Evolutionary conservation across 2,113 vertebrate species (phyloP), one percentile per base, ranked within the genome.

Genomic region (Calyptommatus sinebrachiatus): DNA sequence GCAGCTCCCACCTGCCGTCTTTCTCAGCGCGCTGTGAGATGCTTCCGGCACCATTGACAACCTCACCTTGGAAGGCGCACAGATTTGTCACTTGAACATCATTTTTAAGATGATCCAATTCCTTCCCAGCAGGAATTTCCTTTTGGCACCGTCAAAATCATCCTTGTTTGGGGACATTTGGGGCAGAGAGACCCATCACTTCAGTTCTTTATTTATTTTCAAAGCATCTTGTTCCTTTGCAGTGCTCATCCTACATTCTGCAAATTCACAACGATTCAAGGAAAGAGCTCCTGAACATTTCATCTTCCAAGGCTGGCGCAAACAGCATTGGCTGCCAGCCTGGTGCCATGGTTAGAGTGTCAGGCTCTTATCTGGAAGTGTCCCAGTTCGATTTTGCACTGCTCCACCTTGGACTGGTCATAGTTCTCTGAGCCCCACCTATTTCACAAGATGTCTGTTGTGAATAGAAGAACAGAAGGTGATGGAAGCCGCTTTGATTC

Each of bases 41-140:
- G 89, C 70, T 0, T 66, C 73, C 88, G 67, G 85, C 85, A n/a
- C 77, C 24, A 71, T 87, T 79, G 87, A 72, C 1, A 69, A 22
- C 29, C 75, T 86, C 84, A 83, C 87, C 73, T 72, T 77, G 89
- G 86, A 86, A 62, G 67, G 84, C 80, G 75, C 2, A 78, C 78
- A 77, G 85, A 92, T 91, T 90, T 93, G 83, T 85, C 87, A 76
- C 75, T 78, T 86, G 69, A 90, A 84, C 90, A 88, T 66, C 85
- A 82, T 85, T 78, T 92, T 86, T 65, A 0, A 84, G 86, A 86
- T 31, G n/a, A 88, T 83, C 88, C 48, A 76, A 61, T 90, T 82
- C 84, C n/a, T 66, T 82, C 89, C 75, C 62, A 78, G 83, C 65
- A 85, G 87, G 83, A 90, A 89, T 77, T 79, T 8, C 75, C 77